phyloP scores from a whole-genome alignment of 2,113 vertebrate genomes.

The Phalacrocorax aristotelis region DNA sequence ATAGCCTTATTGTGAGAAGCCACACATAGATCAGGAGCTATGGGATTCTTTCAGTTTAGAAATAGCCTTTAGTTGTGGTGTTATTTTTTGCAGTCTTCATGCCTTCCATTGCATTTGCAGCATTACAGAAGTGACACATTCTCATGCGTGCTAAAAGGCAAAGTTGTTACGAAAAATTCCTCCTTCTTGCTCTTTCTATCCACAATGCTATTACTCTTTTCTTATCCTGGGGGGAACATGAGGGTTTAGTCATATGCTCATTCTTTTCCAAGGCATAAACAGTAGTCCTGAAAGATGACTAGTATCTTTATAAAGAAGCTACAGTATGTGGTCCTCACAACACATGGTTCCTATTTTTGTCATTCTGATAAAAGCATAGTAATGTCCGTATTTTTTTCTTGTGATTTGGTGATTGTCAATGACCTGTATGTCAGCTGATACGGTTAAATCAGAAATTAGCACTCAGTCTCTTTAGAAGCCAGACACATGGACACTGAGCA shows the following conservation, averaged over 20 bases:
- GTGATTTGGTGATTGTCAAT: constrained; percentile 34
- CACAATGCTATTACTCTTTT: constrained; percentile 9
- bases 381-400: constrained; percentile 1
- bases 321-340: neutral
- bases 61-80: neutral
- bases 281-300: constrained; percentile 30
- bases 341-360: constrained; percentile 49
- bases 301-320: constrained; percentile 26
- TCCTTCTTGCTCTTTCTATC: neutral
- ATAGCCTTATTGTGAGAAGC: neutral
- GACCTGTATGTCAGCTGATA: constrained; percentile 65
- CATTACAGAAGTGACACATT: neutral
- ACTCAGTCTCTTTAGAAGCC: constrained; percentile 34
- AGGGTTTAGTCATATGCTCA: constrained; percentile 29
- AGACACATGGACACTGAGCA: constrained; percentile 25
- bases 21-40: neutral
- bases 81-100: neutral
- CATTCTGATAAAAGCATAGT: constrained; percentile 45
- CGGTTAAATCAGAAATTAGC: constrained; percentile 62
- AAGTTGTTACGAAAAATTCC: constrained; percentile 14
- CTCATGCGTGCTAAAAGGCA: neutral
- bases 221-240: neutral
- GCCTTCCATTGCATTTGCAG: neutral
- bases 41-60: neutral
- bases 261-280: neutral